Evolutionary conservation across 1,140 invertebrate genomes (phyloP).

Genomic region (Phenacoccus solenopsis): DNA sequence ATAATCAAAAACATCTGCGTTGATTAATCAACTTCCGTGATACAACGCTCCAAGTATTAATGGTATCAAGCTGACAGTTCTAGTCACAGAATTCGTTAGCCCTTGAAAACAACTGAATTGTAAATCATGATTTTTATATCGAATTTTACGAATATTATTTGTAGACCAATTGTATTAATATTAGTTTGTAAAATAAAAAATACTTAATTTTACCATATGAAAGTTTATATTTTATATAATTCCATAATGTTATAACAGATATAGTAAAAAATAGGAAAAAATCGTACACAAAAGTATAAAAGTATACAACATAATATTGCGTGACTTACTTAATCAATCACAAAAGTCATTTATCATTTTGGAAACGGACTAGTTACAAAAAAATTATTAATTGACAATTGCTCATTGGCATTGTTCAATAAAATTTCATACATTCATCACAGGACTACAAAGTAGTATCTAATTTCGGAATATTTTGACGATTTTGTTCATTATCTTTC

Average conservation of each 20-base stretch:
- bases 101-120: no score
- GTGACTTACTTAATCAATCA: neutral
- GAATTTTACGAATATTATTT: neutral
- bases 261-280: conserved; percentile 3
- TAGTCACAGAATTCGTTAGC: no score
- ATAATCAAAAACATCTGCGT: no score
- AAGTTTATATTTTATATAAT: neutral
- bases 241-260: neutral
- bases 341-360: neutral
- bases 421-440: neutral
- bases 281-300: conserved; percentile 3
- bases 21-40: no score
- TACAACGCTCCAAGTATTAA: no score
- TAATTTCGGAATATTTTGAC: no score
- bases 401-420: neutral
- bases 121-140: neutral
- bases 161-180: no score
- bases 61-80: no score
- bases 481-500: no score
- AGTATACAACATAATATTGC: conserved; percentile 1
- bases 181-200: neutral
- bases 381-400: neutral
- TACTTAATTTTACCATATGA: neutral
- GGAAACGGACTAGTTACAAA: neutral
- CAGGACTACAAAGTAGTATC: neutral